Base-by-base conservation (phyloP, 2,888 invertebrate species). In the Venusia cambrica region DNA sequence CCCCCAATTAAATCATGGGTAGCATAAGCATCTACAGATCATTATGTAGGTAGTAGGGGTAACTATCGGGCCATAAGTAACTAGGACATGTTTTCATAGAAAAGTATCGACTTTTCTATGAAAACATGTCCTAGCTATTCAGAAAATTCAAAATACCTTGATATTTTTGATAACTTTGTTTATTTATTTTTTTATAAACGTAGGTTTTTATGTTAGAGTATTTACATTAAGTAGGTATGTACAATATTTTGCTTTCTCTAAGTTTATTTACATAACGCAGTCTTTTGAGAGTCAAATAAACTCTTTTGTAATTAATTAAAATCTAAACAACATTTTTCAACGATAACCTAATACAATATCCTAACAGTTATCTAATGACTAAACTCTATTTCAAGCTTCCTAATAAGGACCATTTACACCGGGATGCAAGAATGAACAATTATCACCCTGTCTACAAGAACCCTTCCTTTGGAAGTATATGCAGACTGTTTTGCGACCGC, bases 381-480 rank as follows among this genome's bases (percentile, higher is more conserved):
- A n/a, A n/a, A n/a, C 22, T 13, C 25, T 32, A 14, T 13, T 44
- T 38, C 33, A 32, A 28, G 17, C 10, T 39, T 34, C 8, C 54
- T 68, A 87, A 64, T 68, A 87, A 4, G 90, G 90, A 54, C 89
- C 89, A 70, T 90, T 90, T 8, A 89, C 88, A 44, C 91, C 91
- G 2, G 94, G 94, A 87, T 97, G 97, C 51, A 95, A 81, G 73
- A 93, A 97, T 31, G 92, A 91, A 77, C 97, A 97, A 53, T 92
- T 92, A 54, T 93, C 93, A 33, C 94, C 94, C 64, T 93, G 91
- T 28, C 94, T 88, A 78, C 97, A 97, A 42, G 91, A 93, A 1
- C 96, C 96, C 54, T 90, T 91, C 57, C 92, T 92, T 67, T 93
- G 92, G 61, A 93, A 93, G 68, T 94, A 93, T 66, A 93, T 92